Base-by-base conservation (phyloP, 2,797 vertebrate genomes). In the Argentina silus region DNA sequence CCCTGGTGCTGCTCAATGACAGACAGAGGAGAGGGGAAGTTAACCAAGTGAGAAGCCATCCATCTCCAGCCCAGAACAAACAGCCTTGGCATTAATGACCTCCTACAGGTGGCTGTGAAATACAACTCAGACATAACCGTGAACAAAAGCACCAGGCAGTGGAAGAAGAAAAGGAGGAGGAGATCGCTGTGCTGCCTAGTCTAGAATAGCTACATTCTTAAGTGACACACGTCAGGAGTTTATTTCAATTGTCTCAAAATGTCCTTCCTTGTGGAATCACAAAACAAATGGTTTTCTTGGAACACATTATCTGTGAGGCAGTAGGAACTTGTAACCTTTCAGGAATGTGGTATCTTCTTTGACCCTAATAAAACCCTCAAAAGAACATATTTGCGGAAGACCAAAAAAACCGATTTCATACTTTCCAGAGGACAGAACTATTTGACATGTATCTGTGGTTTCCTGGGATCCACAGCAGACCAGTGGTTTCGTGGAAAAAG, bases 161-260 rank as follows among this genome's bases (percentile, higher is more conserved):
- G 3, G 48, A 55, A 53, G 19, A 53, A 68, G 7, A 55, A 4
- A 12, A 12, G 15, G 5, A 42, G 7, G 42, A 27, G 42, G 7
- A 69, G 36, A 17, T n/a, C n/a, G 11, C 27, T 42, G 7, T 7
- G 0, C 19, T 21, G 12, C 5, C 15, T 56, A 71, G 59, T 9
- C 1, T n/a, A 59, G 44, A 57, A 17, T 69, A 44, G 7, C 71
- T 53, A 19, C 55, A 9, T 21, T 19, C 17, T 21, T 57, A 11
- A 61, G 59, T 12, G 19, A 7, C 2, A 61, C 19, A 61, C 3
- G 68, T 63, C 43, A 62, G 67, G 21, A 67, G 67, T 77, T 77
- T 68, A 83, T 85, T 83, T 75, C 79, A 69, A 69, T 80, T 78
- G 48, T 76, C 43, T 81, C 67, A 0, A 48, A 36, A 74, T 17